Evolutionary conservation across 2,888 invertebrate genomes (phyloP).

Genomic region (Parnassius mnemosyne): DNA sequence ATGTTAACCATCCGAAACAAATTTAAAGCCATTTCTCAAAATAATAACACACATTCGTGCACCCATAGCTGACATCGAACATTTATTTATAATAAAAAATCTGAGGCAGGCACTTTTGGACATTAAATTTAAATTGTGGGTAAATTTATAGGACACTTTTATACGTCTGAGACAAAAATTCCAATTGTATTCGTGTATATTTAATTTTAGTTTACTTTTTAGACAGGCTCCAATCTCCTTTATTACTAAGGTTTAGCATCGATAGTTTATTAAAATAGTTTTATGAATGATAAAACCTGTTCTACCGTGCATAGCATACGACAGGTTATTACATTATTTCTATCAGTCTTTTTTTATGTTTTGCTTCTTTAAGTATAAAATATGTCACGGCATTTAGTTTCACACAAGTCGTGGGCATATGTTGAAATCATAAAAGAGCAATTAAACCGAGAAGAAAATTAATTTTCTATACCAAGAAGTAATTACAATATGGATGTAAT

Average conservation of each 20-base stretch:
- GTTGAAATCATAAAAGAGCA: conserved; percentile 16
- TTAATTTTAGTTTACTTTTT: conserved; percentile 80
- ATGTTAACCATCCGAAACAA: conserved; percentile 54
- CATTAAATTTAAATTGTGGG: conserved; percentile 79
- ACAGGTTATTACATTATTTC: conserved; percentile 48
- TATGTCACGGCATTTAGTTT: conserved; percentile 16
- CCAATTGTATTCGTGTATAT: conserved; percentile 79
- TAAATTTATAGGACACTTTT: conserved; percentile 81
- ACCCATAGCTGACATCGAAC: conserved; percentile 72
- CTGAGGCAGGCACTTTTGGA: conserved; percentile 77
- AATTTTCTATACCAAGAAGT: conserved; percentile 4
- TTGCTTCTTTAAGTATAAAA: conserved; percentile 16
- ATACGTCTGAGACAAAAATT: conserved; percentile 80
- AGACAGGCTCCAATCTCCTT: conserved; percentile 73
- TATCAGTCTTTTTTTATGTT: conserved; percentile 26
- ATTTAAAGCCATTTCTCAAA: conserved; percentile 75
- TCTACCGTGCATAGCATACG: conserved; percentile 45
- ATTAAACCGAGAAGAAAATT: conserved; percentile 15
- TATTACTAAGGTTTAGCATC: conserved; percentile 71
- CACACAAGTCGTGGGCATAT: conserved; percentile 4
- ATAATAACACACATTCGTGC: conserved; percentile 73
- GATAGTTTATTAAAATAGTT: conserved; percentile 76
- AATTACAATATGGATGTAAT: neutral
- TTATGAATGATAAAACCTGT: conserved; percentile 75
- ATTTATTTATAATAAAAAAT: conserved; percentile 74